Evolutionary conservation across 2,888 invertebrate species (phyloP), one percentile per base, ranked within the genome.

Genomic region (Baccha elongata): DNA sequence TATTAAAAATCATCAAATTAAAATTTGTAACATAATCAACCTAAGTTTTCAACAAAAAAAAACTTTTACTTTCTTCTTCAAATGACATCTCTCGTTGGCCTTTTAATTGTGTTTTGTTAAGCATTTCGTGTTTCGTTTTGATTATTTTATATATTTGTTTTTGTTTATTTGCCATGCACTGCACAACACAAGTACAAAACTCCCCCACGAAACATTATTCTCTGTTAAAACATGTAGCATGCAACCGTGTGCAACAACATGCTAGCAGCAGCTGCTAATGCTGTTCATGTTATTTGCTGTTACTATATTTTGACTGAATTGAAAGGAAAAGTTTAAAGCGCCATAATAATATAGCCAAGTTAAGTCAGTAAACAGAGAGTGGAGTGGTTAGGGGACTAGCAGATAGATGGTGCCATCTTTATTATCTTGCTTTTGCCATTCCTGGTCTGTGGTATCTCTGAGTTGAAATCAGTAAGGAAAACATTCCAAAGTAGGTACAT

Each of bases 251-350:
- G 35, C 48, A 19, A 35, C 53, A 72, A 17, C 78, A 62, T 69
- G 68, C 62, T 44, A 71, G 8, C 13, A 42, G 7, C 44, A 19
- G 19, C 19, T 11, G 19, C 37, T 11, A 3, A 5, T 17, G 8
- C 7, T 42, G 21, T 21, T n/a, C 15, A 42, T 8, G 11, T 17
- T 11, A 19, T 11, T 11, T 1, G 23, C 1, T 55, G 42, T 19
- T 52, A n/a, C 46, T 79, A 46, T 53, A 46, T 32, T 64, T 48
- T 21, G 21, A 15, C 19, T 46, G 52, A 55, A 81, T 71, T 32
- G 81, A 81, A 81, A 81, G 76, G 71, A 81, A 81, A 81, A 81
- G 81, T 81, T 81, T 67, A 76, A 81, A 76, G 46, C 60, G 71
- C 65, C 65, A 53, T 69, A 69, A 80, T 68, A 69, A 64, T 60